These are phyloP conservation scores for Micromesistius poutassou DNA, from an alignment of 2,797 vertebrate species.

Conservation along the genomic window DNA sequence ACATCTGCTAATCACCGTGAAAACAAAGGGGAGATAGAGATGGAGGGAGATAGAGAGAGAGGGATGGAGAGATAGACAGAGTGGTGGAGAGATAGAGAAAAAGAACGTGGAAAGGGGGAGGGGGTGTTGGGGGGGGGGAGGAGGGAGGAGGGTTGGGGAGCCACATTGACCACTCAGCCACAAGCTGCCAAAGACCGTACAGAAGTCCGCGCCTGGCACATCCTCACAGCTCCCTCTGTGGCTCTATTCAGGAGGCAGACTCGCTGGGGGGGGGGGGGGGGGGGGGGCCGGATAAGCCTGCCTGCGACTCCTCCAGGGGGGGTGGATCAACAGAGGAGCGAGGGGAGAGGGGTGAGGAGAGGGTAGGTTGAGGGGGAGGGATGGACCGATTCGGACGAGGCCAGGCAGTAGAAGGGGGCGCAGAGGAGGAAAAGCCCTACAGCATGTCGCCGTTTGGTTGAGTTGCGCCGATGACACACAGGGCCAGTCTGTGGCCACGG, in stretches of 20 bases:
- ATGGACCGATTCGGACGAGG: neutral
- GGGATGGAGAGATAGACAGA: conserved; percentile 19
- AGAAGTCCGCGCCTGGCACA: conserved; percentile 65
- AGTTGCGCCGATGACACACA: conserved; percentile 47
- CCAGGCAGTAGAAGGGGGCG: conserved; percentile 53
- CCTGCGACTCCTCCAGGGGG: conserved; percentile 69
- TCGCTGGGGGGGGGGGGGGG: conserved; percentile 57
- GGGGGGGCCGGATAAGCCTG: conserved; percentile 65
- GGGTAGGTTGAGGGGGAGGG: neutral
- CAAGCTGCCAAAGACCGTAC: conserved; percentile 68
- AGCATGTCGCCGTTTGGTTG: conserved; percentile 63
- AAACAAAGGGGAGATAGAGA: conserved; percentile 31
- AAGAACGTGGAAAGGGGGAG: conserved; percentile 32
- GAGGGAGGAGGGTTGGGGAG: conserved; percentile 20
- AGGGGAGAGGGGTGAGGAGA: conserved; percentile 26
- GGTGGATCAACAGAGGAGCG: conserved; percentile 69
- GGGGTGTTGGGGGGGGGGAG: neutral
- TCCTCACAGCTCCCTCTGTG: conserved; percentile 65
- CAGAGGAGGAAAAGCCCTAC: conserved; percentile 56
- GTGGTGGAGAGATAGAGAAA: neutral
- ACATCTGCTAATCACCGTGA: conserved; percentile 48
- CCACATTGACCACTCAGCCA: conserved; percentile 70
- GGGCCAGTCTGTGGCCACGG: conserved; percentile 49
- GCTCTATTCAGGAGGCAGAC: conserved; percentile 70
- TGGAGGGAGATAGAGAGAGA: conserved; percentile 18